Evolutionary conservation across 2,797 vertebrate genomes (phyloP).

Genomic region (Austrolebias charrua): DNA sequence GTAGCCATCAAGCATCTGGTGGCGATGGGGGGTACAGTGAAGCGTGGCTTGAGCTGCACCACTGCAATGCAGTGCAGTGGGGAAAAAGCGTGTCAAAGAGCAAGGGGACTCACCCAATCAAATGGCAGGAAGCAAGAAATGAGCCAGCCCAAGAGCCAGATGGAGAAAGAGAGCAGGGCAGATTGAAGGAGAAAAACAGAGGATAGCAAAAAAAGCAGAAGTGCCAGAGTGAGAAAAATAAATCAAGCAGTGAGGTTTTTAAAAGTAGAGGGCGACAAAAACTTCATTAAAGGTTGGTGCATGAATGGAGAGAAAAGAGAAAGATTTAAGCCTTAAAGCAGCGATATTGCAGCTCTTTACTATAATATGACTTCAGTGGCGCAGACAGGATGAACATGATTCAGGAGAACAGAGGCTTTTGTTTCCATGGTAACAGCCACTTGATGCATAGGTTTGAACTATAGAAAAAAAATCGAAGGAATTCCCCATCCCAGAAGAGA

Average conservation of each 20-base stretch:
- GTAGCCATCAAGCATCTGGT: slow-evolving; percentile 45
- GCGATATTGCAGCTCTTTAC: slow-evolving; percentile 51
- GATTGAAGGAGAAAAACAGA: slow-evolving; percentile 27
- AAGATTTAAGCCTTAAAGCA: slow-evolving; percentile 66
- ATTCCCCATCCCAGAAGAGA: slow-evolving; percentile 4
- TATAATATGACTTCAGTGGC: slow-evolving; percentile 43
- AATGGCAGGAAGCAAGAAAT: slow-evolving; percentile 92
- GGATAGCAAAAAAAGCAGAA: slow-evolving; percentile 46
- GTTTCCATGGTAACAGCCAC: slow-evolving; percentile 34
- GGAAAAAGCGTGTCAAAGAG: slow-evolving; percentile 74
- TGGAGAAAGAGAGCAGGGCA: slow-evolving; percentile 56
- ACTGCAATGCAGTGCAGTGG: slow-evolving; percentile 78
- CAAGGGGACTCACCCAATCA: slow-evolving; percentile 94
- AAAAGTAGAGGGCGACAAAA: slow-evolving; percentile 37
- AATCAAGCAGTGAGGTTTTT: slow-evolving; percentile 53
- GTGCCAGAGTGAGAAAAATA: slow-evolving; percentile 42
- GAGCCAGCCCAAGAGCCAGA: slow-evolving; percentile 88
- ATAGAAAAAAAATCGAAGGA: slow-evolving; percentile 43
- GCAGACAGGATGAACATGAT: slow-evolving; percentile 38
- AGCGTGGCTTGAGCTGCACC: slow-evolving; percentile 59
- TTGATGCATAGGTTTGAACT: slow-evolving; percentile 13
- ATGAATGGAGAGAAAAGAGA: slow-evolving; percentile 46
- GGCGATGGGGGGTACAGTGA: slow-evolving; percentile 47
- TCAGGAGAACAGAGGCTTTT: slow-evolving; percentile 25
- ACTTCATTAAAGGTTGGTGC: slow-evolving; percentile 40